Conservation (phyloP, 30 jellyfish, hydroid and myxozoan species). For the Turritopsis rubra region DNA sequence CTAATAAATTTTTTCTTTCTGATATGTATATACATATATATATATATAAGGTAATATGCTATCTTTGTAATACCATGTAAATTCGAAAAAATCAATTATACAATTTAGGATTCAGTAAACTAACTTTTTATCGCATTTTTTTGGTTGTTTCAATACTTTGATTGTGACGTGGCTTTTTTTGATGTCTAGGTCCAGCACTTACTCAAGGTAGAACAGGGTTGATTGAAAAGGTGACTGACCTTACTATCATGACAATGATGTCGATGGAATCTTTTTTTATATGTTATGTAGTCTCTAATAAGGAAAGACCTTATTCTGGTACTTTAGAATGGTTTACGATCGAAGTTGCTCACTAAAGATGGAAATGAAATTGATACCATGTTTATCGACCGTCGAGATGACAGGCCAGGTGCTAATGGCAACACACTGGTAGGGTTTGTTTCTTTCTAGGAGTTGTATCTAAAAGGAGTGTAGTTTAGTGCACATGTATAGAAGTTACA, state of each 20-base stretch:
- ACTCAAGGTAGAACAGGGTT: constrained; percentile 33
- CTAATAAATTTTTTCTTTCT: no score
- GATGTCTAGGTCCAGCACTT: constrained; percentile 28
- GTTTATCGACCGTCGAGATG: constrained; percentile 70
- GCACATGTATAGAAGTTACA: constrained; percentile 5
- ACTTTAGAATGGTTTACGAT: constrained; percentile 71
- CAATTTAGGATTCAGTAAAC: no score
- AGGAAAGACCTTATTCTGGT: neutral
- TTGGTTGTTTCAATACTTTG: no score
- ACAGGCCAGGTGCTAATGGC: constrained; percentile 45
- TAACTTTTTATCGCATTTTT: no score
- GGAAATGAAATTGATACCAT: constrained; percentile 89
- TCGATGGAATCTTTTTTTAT: no score
- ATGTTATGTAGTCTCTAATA: no score
- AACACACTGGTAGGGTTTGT: constrained; percentile 67
- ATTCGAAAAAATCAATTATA: no score
- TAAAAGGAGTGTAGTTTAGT: neutral
- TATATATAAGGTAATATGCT: no score
- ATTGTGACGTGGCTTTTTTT: neutral
- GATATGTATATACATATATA: no score
- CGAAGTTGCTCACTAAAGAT: constrained; percentile 79
- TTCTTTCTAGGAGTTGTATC: neutral
- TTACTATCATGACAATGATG: no score
- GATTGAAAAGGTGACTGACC: constrained; percentile 39
- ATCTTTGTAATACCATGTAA: no score